A percentile compares a stretch with the other conserved stretches of the same genome.
phyloP scores from a whole-genome alignment of 2,113 vertebrate genomes.

The Nyctereutes procyonoides region DNA sequence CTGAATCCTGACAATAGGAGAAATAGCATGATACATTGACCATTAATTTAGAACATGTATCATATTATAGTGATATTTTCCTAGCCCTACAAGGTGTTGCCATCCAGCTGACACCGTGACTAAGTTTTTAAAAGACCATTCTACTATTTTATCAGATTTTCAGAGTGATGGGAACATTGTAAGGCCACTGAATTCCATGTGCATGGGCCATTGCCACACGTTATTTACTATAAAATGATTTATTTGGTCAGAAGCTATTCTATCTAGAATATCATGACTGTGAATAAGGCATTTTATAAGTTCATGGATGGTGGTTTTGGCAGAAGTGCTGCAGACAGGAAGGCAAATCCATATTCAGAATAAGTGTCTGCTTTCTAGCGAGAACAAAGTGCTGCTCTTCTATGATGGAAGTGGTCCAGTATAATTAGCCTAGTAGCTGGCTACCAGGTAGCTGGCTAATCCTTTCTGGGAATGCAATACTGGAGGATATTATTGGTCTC shows the following conservation, averaged over 20 bases:
- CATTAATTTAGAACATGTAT: not conserved
- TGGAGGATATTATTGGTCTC: not conserved
- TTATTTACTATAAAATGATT: not conserved
- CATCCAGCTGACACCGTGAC: not conserved
- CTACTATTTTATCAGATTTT: not conserved
- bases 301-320: not conserved
- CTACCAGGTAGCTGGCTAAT: not conserved
- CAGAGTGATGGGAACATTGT: not conserved
- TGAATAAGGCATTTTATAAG: not conserved
- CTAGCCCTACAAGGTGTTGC: not conserved
- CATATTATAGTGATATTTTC: not conserved
- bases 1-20: not conserved
- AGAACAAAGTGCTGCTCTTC: not conserved
- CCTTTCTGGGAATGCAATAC: not conserved
- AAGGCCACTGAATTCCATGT: not conserved
- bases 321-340: not conserved
- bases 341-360: not conserved
- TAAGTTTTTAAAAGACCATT: not conserved
- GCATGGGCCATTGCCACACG: not conserved
- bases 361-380: not conserved
- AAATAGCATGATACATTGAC: not conserved
- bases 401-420: not conserved
- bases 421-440: not conserved
- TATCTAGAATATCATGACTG: not conserved
- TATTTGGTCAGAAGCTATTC: not conserved